Evolutionary conservation across 2,888 invertebrate species (phyloP), one percentile per base, ranked within the genome.

Genomic region (Ormia ochracea): DNA sequence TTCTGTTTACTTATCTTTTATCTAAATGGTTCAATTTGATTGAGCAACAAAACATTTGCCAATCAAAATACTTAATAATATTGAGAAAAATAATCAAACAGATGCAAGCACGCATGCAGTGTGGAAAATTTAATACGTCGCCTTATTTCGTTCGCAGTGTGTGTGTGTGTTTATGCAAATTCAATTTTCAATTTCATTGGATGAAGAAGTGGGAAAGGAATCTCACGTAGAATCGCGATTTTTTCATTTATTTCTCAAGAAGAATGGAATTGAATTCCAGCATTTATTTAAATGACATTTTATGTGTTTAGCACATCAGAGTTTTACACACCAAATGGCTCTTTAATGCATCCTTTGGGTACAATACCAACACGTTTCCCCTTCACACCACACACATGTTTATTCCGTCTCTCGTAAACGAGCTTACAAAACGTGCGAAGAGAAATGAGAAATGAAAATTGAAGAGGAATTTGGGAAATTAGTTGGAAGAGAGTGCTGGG

Each of bases 191-290:
- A 73, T 80, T 76, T 72, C 66, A 66, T 72, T 76, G 56, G 63
- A 58, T 33, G 45, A 38, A 21, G 31, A 50, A 68, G 50, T 31
- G 19, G 9, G 21, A 50, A 61, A 48, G 38, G 50, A 76, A 76
- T 80, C 75, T 80, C 80, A 80, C 80, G 80, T 80, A 76, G 61
- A 43, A 80, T 72, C 72, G 63, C 72, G 54, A 68, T 76, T 76
- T 76, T 72, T 43, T 45, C 75, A 14, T 45, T 26, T 4, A 50
- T 43, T 28, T 28, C 14, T 14, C 3, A 6, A 23, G n/a, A 48
- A 33, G 43, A 14, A 36, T 23, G 1, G 19, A 48, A 65, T 33
- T 48, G 19, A 66, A 56, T 63, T 68, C 54, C 26, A 76, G 31
- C 63, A 52, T 80, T 80, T 73, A 76, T 80, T 72, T 56, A 76